Base-by-base conservation (phyloP, 1,140 invertebrate genomes). In the Uloborus diversus region DNA sequence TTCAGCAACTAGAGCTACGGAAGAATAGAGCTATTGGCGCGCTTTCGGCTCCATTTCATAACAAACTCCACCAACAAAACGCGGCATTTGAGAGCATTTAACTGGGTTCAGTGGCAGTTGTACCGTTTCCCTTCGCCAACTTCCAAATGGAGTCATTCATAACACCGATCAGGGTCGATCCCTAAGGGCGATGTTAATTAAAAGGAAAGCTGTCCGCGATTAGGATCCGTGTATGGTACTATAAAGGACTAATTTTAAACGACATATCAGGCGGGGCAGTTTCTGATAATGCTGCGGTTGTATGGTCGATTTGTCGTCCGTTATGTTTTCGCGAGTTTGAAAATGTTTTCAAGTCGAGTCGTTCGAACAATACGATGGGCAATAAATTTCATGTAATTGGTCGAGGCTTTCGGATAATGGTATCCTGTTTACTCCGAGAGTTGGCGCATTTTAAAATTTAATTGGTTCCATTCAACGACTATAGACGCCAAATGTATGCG, bases 211-310 rank as follows among this genome's bases (percentile, higher is more conserved):
- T 57, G n/a, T n/a, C 28, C 20, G 51, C 51, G 51, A 57, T 57
- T 70, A 57, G 53, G 68, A 37, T 57, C 51, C 68, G 30, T 57
- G 53, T 49, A 70, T 70, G 57, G 68, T 49, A 53, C 68, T 57
- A 70, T 70, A 70, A 70, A 70, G 51, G 68, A 53, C 51, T 70
- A 70, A 70, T 70, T 70, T 70, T 70, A 57, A 70, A 57, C 68
- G 27, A 35, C 68, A 57, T 68, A 27, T 51, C 42, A 27, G n/a
- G 30, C 49, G 33, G 28, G n/a, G 42, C 28, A 23, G 49, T 49
- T 14, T 27, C 4, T 49, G 51, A 37, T 13, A 13, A 13, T 42
- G 2, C 37, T 42, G 37, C 27, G 30, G 42, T 32, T 37, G 64
- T 49, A 70, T 42, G 51, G 68, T 59, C 68, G 51, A 49, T 57